Conservation (phyloP, 1,140 invertebrate species). For the Bradynema listronoti region DNA sequence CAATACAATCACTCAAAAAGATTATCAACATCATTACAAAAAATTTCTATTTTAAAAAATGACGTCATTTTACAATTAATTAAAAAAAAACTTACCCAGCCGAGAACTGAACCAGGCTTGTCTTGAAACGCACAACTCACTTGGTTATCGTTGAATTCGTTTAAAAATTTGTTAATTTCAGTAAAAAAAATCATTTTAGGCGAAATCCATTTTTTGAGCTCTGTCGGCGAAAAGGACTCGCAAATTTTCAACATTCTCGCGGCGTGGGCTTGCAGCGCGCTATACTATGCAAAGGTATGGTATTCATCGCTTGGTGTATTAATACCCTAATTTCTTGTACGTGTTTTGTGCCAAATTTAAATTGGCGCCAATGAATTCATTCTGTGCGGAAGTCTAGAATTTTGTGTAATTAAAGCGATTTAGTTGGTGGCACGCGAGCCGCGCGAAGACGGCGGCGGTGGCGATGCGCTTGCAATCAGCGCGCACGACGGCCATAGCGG, state of each 20-base stretch:
- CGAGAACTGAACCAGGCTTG: too few relatives aligned
- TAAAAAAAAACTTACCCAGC: too few relatives aligned
- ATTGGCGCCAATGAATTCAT: too few relatives aligned
- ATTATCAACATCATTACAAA: too few relatives aligned
- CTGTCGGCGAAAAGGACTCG: slow-evolving; percentile 39
- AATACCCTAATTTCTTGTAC: background rate
- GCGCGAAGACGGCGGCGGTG: background rate
- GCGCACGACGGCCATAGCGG: slow-evolving; percentile 28
- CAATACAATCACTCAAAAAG: too few relatives aligned
- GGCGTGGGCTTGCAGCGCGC: slow-evolving; percentile 37
- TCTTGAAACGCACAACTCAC: too few relatives aligned
- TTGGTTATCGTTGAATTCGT: too few relatives aligned
- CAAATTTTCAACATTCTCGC: slow-evolving; percentile 43
- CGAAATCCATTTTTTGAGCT: slow-evolving; percentile 46
- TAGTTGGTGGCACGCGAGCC: too few relatives aligned
- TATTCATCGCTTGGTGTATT: background rate
- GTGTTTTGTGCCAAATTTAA: too few relatives aligned
- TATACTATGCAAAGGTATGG: slow-evolving; percentile 44
- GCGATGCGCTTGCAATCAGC: background rate
- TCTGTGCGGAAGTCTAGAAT: background rate
- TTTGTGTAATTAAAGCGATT: slow-evolving; percentile 14
- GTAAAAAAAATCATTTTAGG: slow-evolving; percentile 13
- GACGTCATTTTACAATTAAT: too few relatives aligned
- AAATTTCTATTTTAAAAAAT: too few relatives aligned
- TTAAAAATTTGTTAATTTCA: background rate